Percentiles rank a stretch among this genome's conserved stretches.
phyloP scores from a whole-genome alignment of 1,140 invertebrate species.

The Drosophila ananassae region DNA sequence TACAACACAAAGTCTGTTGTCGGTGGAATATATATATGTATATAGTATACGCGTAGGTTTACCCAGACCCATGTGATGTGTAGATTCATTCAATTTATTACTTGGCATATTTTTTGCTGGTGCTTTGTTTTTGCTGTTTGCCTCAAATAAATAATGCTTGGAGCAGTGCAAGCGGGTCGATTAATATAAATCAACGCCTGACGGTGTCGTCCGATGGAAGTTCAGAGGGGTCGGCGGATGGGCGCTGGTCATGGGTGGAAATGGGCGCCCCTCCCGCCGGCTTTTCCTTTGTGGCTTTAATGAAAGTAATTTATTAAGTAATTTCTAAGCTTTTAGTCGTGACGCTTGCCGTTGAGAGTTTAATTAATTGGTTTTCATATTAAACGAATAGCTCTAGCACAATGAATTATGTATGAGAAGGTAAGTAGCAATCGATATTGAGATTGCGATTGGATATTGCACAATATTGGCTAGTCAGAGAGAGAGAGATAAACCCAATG shows the following conservation, averaged over 20 bases:
- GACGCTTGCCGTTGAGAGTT: conserved; percentile 74
- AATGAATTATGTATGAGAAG: conserved; percentile 70
- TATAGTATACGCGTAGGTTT: conserved; percentile 1
- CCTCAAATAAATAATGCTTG: conserved; percentile 73
- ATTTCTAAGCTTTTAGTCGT: conserved; percentile 80
- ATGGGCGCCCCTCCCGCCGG: conserved; percentile 30
- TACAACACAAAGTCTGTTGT: conserved; percentile 11
- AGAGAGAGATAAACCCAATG: conserved; percentile 16
- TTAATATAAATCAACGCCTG: conserved; percentile 80
- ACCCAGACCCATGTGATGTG: conserved; percentile 23
- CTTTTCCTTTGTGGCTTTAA: conserved; percentile 78
- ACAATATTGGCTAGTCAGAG: conserved; percentile 10
- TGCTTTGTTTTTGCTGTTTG: conserved; percentile 53
- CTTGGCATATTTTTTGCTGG: conserved; percentile 67
- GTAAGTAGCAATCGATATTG: conserved; percentile 55
- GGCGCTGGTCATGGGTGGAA: conserved; percentile 6
- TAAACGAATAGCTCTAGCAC: conserved; percentile 57
- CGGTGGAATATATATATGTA: not conserved
- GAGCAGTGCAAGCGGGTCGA: conserved; percentile 67
- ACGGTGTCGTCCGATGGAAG: conserved; percentile 62
- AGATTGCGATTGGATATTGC: conserved; percentile 40
- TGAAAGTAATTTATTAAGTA: conserved; percentile 82
- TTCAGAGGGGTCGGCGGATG: conserved; percentile 4
- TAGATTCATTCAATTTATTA: conserved; percentile 72
- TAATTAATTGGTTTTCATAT: conserved; percentile 80